Evolutionary conservation across 2,888 invertebrate genomes (phyloP), one percentile per base, ranked within the genome.

Genomic region (Diachrysia chrysitis): DNA sequence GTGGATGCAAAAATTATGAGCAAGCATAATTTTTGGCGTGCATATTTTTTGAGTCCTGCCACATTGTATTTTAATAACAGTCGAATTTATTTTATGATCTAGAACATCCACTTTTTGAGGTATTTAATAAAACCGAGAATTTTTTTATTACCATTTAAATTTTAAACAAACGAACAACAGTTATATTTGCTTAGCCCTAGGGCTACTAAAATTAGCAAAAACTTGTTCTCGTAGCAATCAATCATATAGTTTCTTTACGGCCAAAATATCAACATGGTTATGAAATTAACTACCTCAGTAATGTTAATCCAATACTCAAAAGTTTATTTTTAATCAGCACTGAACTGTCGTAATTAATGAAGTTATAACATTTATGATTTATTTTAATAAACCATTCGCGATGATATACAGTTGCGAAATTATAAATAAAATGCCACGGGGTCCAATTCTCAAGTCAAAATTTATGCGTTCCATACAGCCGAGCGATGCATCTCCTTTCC

Each of bases 401-500:
- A 74, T 83, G 81, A 83, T 82, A 76, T 83, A 81, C 81, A 80
- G 74, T 79, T 80, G 84, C 84, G 74, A 83, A 83, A 86, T 85
- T 86, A 87, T 88, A 87, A 88, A 89, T 90, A 90, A 90, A 90
- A 87, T 89, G 90, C 87, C 88, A 87, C 80, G 83, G 87, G 87
- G 88, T 86, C 86, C 90, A 87, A 89, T 90, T 89, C 89, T 87
- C 83, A 82, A 81, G 86, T 89, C 84, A 86, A 90, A 93, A 95
- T 93, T 94, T 94, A 94, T 94, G 94, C 91, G 90, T 93, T 91
- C 89, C 90, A 90, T 92, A 93, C 88, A 88, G 87, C 86, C 83
- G 85, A 86, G 89, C 92, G 92, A 94, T 95, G 93, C 93, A 94
- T 95, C 94, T 94, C 93, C 92, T 92, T 90, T 91, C 91, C 92